Conservation (phyloP, 2,797 vertebrate genomes). For the Ispidina picta region DNA sequence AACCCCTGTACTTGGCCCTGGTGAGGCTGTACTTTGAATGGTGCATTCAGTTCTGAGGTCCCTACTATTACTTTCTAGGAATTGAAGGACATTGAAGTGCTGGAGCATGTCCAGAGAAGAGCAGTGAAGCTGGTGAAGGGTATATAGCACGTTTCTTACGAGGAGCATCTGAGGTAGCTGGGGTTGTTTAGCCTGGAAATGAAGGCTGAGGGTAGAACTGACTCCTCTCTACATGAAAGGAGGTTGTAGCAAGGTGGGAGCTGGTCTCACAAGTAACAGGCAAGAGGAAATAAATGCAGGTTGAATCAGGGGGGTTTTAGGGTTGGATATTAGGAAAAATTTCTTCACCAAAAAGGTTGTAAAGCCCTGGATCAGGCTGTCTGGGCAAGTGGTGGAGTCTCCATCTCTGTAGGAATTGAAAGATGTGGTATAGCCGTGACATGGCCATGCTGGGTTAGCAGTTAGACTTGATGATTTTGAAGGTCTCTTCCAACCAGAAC, state of each 20-base stretch:
- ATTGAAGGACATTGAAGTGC: not conserved
- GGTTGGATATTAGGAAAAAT: not conserved
- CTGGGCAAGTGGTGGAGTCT: not conserved
- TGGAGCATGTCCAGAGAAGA: not conserved
- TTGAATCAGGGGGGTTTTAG: not conserved
- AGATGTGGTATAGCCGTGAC: not conserved
- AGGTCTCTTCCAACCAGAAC: not conserved
- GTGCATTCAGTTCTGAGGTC: not conserved
- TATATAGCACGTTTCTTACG: not conserved
- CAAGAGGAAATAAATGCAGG: not conserved
- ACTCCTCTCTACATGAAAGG: not conserved
- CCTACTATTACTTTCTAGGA: not conserved
- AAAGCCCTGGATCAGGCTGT: not conserved
- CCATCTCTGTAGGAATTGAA: not conserved
- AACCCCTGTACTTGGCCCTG: not conserved
- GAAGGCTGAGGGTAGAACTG: not conserved
- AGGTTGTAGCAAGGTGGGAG: not conserved
- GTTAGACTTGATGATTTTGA: not conserved
- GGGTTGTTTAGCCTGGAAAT: not conserved
- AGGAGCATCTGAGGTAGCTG: not conserved
- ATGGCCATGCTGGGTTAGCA: not conserved
- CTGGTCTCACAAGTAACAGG: not conserved
- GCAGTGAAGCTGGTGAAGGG: not conserved
- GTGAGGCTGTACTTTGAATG: not conserved
- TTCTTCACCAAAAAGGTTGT: not conserved